Conservation (phyloP, 1,140 invertebrate genomes). For the Trissolcus basalis region DNA sequence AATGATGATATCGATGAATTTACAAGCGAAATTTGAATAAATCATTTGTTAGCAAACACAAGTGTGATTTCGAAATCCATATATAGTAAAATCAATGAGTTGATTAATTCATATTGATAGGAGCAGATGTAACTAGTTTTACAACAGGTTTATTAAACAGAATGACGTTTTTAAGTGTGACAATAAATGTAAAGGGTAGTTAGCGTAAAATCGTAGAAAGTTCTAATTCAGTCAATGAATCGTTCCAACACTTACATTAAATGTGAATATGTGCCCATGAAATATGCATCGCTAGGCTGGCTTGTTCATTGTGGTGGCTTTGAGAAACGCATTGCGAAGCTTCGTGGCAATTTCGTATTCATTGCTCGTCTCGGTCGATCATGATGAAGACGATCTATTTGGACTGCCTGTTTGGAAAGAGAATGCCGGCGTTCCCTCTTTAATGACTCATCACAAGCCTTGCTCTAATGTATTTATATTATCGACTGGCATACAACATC, state of each 20-base stretch:
- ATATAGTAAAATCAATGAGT: too few relatives aligned
- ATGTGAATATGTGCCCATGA: conserved; percentile 58
- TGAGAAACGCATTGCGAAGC: conserved; percentile 58
- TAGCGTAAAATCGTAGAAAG: conserved; percentile 26
- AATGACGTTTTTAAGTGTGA: too few relatives aligned
- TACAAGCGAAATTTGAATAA: too few relatives aligned
- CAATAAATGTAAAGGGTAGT: conserved; percentile 7
- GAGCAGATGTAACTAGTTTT: too few relatives aligned
- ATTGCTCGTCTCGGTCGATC: conserved; percentile 59
- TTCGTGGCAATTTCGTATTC: conserved; percentile 59
- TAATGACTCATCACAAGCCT: conserved; percentile 50
- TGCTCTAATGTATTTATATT: conserved; percentile 51
- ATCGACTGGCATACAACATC: conserved; percentile 26
- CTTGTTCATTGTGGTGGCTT: conserved; percentile 61
- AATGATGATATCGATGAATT: too few relatives aligned
- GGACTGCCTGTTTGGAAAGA: conserved; percentile 38
- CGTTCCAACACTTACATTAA: conserved; percentile 50
- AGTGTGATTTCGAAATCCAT: too few relatives aligned
- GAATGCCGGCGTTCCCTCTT: conserved; percentile 33
- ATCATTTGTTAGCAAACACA: too few relatives aligned
- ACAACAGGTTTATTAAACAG: too few relatives aligned
- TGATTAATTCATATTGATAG: too few relatives aligned
- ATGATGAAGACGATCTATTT: conserved; percentile 57
- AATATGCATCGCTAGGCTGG: conserved; percentile 59
- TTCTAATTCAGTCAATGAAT: conserved; percentile 51